Evolutionary conservation across 1,140 invertebrate genomes (phyloP), one percentile per base, ranked within the genome.

Genomic region (Atta cephalotes): DNA sequence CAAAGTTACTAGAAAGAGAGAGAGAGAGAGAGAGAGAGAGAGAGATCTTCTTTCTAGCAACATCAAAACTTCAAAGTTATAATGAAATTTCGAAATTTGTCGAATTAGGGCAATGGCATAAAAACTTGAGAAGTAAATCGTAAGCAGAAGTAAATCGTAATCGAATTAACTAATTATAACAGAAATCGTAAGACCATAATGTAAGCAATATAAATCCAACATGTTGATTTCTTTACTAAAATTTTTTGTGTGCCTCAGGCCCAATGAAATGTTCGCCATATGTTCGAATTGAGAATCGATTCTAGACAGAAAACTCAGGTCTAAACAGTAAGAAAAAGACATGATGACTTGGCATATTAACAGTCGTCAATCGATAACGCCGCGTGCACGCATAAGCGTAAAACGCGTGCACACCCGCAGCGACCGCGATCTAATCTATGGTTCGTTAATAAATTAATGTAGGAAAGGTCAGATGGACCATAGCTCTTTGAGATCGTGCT

Each of bases 401-500:
- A 21, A 60, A 85, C 45, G 70, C 81, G 56, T 76, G 81, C 53
- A 86, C 70, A 66, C 78, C 45, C 66, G 28, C 78, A 28, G 35
- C 68, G 56, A 74, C 39, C 68, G 65, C 77, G 78, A 90, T 87
- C 85, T 90, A 90, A 90, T n/a, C n/a, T n/a, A n/a, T 88, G 85
- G 88, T 89, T 86, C 88, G 76, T 90, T 90, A 81, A 90, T 87
- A 90, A 90, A 87, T 89, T 77, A 62, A 65, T 5, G 76, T 16
- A 31, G 31, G 53, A 87, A 84, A 74, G 80, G 70, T 84, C 70
- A 74, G 39, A 28, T 39, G 56, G 53, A 49, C 53, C 53, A 72
- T 62, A 39, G 56, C n/a, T 84, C 39, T 25, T 51, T n/a, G 56
- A 21, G 56, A 45, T 31, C 21, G 12, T 25, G 35, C 35, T n/a